Evolutionary conservation across 2,888 invertebrate genomes (phyloP).

Genomic region (Catocala nupta): DNA sequence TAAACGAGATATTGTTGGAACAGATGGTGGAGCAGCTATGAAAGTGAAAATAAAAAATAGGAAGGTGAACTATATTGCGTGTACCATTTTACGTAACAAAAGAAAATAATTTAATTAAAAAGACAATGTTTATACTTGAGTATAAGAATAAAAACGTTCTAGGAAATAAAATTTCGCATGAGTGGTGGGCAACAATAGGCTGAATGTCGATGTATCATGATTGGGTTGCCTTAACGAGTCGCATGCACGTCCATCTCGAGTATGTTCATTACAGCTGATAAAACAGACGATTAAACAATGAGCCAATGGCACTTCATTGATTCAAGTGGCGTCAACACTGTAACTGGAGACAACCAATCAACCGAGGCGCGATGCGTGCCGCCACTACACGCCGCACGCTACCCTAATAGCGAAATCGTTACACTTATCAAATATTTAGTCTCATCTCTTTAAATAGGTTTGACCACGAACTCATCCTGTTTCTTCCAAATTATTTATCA

Average conservation of each 20-base stretch:
- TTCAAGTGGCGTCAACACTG: slow-evolving; percentile 79
- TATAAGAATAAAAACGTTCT: slow-evolving; percentile 33
- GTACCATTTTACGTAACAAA: slow-evolving; percentile 10
- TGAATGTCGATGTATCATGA: slow-evolving; percentile 45
- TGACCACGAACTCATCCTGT: slow-evolving; percentile 36
- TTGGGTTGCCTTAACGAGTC: slow-evolving; percentile 54
- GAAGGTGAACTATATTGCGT: slow-evolving; percentile 30
- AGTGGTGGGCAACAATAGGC: slow-evolving; percentile 23
- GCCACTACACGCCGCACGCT: slow-evolving; percentile 17
- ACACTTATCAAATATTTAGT: slow-evolving; percentile 42
- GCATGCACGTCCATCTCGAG: slow-evolving; percentile 42
- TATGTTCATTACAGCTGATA: slow-evolving; percentile 80
- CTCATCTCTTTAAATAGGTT: slow-evolving; percentile 29
- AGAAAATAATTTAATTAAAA: neutral
- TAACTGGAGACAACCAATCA: slow-evolving; percentile 80
- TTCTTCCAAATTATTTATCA: slow-evolving; percentile 32
- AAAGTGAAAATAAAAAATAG: slow-evolving; percentile 22
- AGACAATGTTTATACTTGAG: slow-evolving; percentile 6
- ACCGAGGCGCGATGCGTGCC: slow-evolving; percentile 45
- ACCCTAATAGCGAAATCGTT: slow-evolving; percentile 50
- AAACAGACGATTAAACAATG: slow-evolving; percentile 83
- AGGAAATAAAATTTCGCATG: slow-evolving; percentile 28
- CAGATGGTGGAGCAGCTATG: slow-evolving; percentile 23
- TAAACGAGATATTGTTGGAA: slow-evolving; percentile 34
- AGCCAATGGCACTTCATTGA: slow-evolving; percentile 82